Conservation (phyloP, 2,888 invertebrate genomes). For the Nemapogon koenigi region DNA sequence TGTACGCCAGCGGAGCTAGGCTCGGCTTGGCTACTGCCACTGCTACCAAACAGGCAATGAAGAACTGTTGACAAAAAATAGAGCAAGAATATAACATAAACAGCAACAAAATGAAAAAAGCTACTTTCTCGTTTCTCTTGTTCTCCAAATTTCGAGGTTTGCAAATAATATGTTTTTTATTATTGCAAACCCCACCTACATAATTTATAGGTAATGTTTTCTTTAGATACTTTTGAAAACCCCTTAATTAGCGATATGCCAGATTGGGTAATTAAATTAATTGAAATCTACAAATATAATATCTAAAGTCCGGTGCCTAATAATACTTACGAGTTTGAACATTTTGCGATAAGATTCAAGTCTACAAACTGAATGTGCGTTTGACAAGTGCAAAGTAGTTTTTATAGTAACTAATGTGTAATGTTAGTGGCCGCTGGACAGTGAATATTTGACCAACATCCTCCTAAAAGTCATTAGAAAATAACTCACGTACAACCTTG, state of each 20-base stretch:
- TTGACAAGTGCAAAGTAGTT: neutral
- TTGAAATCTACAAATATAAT: too few relatives aligned
- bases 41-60: conserved; percentile 55
- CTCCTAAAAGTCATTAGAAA: conserved; percentile 34
- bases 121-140: too few relatives aligned
- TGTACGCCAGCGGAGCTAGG: conserved; percentile 41
- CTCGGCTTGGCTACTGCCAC: conserved; percentile 57
- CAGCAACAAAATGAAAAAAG: too few relatives aligned
- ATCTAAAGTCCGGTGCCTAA: too few relatives aligned
- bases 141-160: too few relatives aligned
- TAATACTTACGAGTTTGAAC: conserved; percentile 61
- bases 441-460: conserved; percentile 31
- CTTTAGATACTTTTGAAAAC: too few relatives aligned
- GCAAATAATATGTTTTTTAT: too few relatives aligned
- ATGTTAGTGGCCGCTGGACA: conserved; percentile 30
- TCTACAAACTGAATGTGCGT: neutral
- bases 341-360: conserved; percentile 29
- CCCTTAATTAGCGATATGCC: too few relatives aligned
- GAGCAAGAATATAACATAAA: too few relatives aligned
- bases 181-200: too few relatives aligned
- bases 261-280: too few relatives aligned
- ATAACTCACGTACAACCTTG: conserved; percentile 46
- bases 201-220: too few relatives aligned
- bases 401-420: neutral
- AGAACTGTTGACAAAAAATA: conserved; percentile 40